Base-by-base conservation (phyloP, 1,140 invertebrate genomes). In the Pogonus chalceus region DNA sequence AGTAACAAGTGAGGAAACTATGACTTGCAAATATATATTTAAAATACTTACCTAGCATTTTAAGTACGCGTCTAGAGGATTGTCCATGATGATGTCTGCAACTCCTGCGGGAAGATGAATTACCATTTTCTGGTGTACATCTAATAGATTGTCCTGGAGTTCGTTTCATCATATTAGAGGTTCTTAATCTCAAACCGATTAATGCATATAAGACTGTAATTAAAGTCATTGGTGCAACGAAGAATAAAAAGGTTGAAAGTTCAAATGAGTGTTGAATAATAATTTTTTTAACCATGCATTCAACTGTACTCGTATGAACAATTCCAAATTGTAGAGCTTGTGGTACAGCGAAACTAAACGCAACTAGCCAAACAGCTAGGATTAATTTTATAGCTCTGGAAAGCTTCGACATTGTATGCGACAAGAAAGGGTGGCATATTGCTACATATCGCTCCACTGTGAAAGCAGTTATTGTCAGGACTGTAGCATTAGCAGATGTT, bases 401-500 rank as follows among this genome's bases (percentile, higher is more conserved):
- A 2, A 87, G 66, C 52, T 87, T 88, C 0, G 87, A 88, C 76
- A 92, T 85, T 1, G 86, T 90, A 65, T 94, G 90, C 0, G 88
- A 85, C 60, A 88, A 74, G 58, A 96, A 86, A 0, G 93, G 92
- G 67, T 94, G 86, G 69, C 92, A 96, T 58, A 97, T 96, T 14
- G 92, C 93, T 18, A 96, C 80, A 69, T 96, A 98, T 47, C 95
- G 76, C 69, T 98, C 95, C 2, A 95, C 81, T 0, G 94, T 97
- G 71, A 98, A 98, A 1, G 90, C 88, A 0, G 88, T 90, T 47
- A 95, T 94, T 4, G 89, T 93, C 43, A 97, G 75, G 0, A 97
- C 88, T 0, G 93, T 95, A 0, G 93, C 92, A 69, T 96, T 93
- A 1, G 90, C 89, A 0, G 91, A 93, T 2, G 88, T 92, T 68